phyloP scores from a whole-genome alignment of 2,888 invertebrate genomes.

The Cheiracanthium punctorium region DNA sequence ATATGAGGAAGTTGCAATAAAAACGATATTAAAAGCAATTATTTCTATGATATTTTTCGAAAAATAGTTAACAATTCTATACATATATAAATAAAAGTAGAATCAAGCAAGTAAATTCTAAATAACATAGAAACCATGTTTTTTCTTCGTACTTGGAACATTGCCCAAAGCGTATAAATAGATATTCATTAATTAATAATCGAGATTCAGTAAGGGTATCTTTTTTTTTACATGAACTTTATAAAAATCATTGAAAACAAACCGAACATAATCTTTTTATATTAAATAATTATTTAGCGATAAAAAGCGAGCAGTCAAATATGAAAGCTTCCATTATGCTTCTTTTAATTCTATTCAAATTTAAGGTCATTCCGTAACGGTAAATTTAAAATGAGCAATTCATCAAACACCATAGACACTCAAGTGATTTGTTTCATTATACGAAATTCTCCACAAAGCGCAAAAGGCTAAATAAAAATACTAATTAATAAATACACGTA shows the following conservation, averaged over 20 bases:
- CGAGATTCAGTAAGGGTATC: neutral
- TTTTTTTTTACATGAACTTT: neutral
- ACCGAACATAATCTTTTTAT: neutral
- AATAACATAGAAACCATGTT: neutral
- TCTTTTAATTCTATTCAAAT: neutral
- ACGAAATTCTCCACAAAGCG: neutral
- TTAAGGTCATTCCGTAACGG: neutral
- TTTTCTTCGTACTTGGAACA: neutral
- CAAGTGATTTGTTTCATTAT: neutral
- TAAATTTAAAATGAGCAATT: conserved; percentile 7
- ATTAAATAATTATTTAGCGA: no score
- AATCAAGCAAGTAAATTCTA: no score
- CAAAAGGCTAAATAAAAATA: neutral
- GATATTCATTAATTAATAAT: no score
- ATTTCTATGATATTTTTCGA: no score
- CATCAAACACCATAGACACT: neutral
- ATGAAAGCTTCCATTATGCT: neutral
- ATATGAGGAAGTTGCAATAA: no score
- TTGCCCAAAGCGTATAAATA: neutral
- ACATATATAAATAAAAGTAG: no score
- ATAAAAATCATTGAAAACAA: neutral
- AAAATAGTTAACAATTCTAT: no score
- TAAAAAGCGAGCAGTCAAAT: neutral
- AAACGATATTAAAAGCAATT: no score
- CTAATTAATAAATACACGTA: conserved; percentile 12